Evolutionary conservation across 2,113 vertebrate genomes (phyloP), one percentile per base, ranked within the genome.

Genomic region (Silurus meridionalis): DNA sequence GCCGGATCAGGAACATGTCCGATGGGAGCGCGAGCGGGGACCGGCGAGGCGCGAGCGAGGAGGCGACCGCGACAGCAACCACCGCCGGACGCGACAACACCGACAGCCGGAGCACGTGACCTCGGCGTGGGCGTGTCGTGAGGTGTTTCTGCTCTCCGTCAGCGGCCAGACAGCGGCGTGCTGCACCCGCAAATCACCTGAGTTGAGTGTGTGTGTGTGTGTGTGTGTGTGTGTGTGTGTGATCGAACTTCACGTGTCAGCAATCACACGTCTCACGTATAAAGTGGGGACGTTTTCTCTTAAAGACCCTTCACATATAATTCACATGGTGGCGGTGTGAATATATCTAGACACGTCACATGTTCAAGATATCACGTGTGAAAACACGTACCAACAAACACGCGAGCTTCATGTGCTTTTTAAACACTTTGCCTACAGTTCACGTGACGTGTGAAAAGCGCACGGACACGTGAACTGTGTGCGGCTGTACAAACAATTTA

Each of bases 1-100:
- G 88, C 90, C 92, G 88, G 74, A 96, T 87, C 4, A 93, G 91
- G 88, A 94, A 92, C 96, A 96, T 94, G 87, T 60, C 83, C 64
- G 72, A 14, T 66, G 74, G 50, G 11, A 48, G 74, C 0, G 74
- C 11, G 69, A 19, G 28, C 11, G 1, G 6, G 67, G 37, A 37
- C 37, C 37, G 37, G 37, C 37, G 37, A 37, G 37, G 37, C 37
- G 1, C 14, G 28, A 46, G 6, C 2, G 7, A 15, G 28, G 0
- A 0, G 13, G 19, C 10, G 69, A 21, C 3, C 1, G 14, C 2
- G 37, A 6, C 8, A 52, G 23, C 2, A 5, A 61, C 13, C 25
- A 48, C 78, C 78, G 57, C 57, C 53, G 13, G 74, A 53, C 6
- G 52, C 52, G 52, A 25, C 52, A 17, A 4, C 2, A 19, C 21